Percentiles rank a stretch among this genome's conserved stretches.
These are phyloP conservation scores for Micrasema longulum DNA, from an alignment of 1,140 invertebrate species.

Conservation along the genomic window DNA sequence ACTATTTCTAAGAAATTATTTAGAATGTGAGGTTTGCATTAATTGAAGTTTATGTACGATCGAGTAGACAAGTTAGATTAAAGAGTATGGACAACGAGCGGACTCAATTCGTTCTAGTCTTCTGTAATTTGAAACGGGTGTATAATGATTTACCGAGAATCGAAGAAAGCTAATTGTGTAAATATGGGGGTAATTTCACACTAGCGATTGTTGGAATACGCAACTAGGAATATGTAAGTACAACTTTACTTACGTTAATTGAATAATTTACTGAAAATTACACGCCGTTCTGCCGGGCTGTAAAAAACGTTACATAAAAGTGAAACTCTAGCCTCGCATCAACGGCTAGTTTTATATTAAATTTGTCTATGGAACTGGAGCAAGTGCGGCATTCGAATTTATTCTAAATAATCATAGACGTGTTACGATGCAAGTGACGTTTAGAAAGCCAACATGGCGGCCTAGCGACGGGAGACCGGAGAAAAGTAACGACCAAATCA, in stretches of 20 bases:
- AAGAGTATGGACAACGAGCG: too few species aligned
- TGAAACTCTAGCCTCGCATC: slow-evolving; percentile 24
- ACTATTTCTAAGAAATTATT: too few species aligned
- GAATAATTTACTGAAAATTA: too few species aligned
- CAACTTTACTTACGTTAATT: too few species aligned
- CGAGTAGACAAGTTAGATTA: too few species aligned
- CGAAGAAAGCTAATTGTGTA: slow-evolving; percentile 3
- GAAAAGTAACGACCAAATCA: too few species aligned
- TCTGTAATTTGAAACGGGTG: too few species aligned
- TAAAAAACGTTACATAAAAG: slow-evolving; percentile 38
- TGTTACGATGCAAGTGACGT: slow-evolving; percentile 12
- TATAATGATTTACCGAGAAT: not conserved
- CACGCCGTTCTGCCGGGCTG: not conserved
- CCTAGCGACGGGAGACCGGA: slow-evolving; percentile 17
- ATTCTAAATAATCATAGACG: too few species aligned
- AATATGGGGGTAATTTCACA: slow-evolving; percentile 3
- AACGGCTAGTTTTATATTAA: slow-evolving; percentile 8
- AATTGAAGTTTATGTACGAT: too few species aligned
- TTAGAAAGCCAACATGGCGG: slow-evolving; percentile 35
- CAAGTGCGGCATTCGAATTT: slow-evolving; percentile 28
- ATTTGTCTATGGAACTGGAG: slow-evolving; percentile 26
- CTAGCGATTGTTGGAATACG: not conserved
- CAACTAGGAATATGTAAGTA: too few species aligned
- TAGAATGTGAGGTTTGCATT: too few species aligned
- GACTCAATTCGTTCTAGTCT: too few species aligned